Evolutionary conservation across 2,797 vertebrate genomes (phyloP), one percentile per base, ranked within the genome.

Genomic region (Danio jaintianensis): DNA sequence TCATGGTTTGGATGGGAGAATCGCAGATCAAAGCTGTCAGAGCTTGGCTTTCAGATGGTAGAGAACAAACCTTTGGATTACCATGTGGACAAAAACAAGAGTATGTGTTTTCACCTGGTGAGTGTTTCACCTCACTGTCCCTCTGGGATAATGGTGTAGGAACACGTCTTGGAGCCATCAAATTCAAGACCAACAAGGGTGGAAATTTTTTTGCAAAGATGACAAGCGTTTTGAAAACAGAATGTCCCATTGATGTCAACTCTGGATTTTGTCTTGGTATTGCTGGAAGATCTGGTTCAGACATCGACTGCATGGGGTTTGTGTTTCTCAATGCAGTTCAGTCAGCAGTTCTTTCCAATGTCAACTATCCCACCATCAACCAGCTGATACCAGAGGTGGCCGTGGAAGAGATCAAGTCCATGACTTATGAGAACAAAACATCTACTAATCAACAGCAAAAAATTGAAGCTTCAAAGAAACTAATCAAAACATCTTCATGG

Each of bases 151-250:
- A 83, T 12, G 79, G 77, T 55, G 77, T 8, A 53, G 73, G 77
- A 74, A 84, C 47, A 11, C 75, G 71, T 36, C 69, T 84, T 4
- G 86, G 84, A 80, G 84, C 74, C 70, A 87, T 85, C 50, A 84
- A 85, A 63, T 85, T 87, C 63, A 81, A 10, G 8, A 87, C 85
- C 18, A 85, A 38, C 15, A 6, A 4, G 22, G n/a, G 38, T 1
- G 13, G 47, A 10, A 0, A 59, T 6, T 85, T 84, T 38, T 84
- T 55, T 63, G 63, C 63, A 7, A 0, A 63, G 1, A 78, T 83
- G 75, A 82, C 73, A 13, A 5, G 50, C 67, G 22, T 12, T 0
- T 75, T 82, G 45, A 55, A 79, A 71, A 58, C 4, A 13, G 75
- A 85, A 16, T 15, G 80, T 55, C 48, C 18, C 4, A 40, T 81